Percentiles rank a stretch among this genome's conserved stretches.
These are phyloP conservation scores for Amia ocellicauda DNA, from an alignment of 2,113 vertebrate species.

Conservation along the genomic window DNA sequence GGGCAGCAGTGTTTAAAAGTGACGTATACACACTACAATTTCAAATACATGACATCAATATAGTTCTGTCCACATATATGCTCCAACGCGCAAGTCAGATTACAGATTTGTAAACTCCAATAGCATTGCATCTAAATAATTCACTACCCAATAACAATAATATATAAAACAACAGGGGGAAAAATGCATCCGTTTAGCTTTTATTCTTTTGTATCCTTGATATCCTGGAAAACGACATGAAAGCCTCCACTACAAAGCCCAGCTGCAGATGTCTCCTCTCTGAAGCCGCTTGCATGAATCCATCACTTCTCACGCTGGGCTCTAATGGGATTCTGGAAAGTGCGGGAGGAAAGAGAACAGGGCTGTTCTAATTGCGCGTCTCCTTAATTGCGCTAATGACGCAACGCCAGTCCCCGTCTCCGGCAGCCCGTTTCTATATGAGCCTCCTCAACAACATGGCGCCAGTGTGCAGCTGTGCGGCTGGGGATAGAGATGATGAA, in stretches of 20 bases:
- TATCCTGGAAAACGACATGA: background rate
- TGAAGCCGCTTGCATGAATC: background rate
- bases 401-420: slow-evolving; percentile 33
- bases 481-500: slow-evolving; percentile 9
- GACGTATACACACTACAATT: too few species aligned
- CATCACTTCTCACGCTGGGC: background rate
- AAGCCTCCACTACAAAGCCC: slow-evolving; percentile 3
- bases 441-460: slow-evolving; percentile 58
- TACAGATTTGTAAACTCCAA: too few species aligned
- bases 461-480: slow-evolving; percentile 36
- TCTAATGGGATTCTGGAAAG: slow-evolving; percentile 18
- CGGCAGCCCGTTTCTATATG: slow-evolving; percentile 51
- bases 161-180: too few species aligned
- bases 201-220: background rate
- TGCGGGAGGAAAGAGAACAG: too few species aligned
- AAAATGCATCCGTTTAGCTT: too few species aligned
- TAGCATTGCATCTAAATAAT: too few species aligned
- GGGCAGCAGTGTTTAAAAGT: too few species aligned
- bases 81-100: too few species aligned
- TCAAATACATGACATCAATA: too few species aligned
- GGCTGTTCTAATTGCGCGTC: too few species aligned
- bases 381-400: slow-evolving; percentile 1
- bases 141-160: too few species aligned
- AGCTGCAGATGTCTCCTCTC: background rate
- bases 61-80: too few species aligned